These are phyloP conservation scores for Himalopsyche anomala DNA, from an alignment of 2,888 invertebrate species.

Conservation along the genomic window DNA sequence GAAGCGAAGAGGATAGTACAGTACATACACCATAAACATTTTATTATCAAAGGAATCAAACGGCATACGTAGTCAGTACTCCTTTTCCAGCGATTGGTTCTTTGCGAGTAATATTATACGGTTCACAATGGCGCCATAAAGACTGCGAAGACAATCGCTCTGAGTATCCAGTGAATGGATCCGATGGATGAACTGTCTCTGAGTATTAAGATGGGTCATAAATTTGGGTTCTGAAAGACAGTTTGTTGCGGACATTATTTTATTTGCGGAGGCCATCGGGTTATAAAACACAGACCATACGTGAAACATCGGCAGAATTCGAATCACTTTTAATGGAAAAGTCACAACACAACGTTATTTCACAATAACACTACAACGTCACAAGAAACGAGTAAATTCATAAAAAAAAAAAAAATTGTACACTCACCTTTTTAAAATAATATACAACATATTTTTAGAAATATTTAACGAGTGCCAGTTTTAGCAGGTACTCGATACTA, in stretches of 20 bases:
- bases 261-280: slow-evolving; percentile 10
- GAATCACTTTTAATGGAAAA: neutral
- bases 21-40: neutral
- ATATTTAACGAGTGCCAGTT: too few species aligned
- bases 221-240: neutral
- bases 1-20: neutral
- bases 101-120: slow-evolving; percentile 18
- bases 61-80: neutral
- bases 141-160: neutral
- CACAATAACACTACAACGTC: too few species aligned
- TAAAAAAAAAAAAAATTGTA: too few species aligned
- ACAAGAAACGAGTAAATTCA: too few species aligned
- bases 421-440: too few species aligned
- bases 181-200: slow-evolving; percentile 1
- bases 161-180: neutral
- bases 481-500: too few species aligned
- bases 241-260: slow-evolving; percentile 6
- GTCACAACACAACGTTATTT: neutral
- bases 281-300: slow-evolving; percentile 2
- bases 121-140: slow-evolving; percentile 11
- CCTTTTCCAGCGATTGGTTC: neutral
- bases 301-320: neutral
- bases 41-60: slow-evolving; percentile 4
- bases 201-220: slow-evolving; percentile 11
- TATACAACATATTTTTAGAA: too few species aligned